These are phyloP conservation scores for Pelecanoides urinatrix DNA, from an alignment of 2,113 vertebrate genomes.

Conservation along the genomic window DNA sequence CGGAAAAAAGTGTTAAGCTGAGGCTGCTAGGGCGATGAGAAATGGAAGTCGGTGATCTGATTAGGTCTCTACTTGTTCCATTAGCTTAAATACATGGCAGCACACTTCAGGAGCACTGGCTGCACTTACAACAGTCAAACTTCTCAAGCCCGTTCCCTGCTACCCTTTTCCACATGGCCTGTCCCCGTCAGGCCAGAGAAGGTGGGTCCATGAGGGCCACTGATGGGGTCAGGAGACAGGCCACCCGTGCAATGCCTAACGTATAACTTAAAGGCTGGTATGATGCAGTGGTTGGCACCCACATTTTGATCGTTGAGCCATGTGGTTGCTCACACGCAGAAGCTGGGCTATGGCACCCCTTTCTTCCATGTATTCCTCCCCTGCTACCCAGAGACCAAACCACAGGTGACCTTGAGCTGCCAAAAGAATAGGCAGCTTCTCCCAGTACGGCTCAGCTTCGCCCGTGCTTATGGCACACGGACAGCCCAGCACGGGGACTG, in stretches of 20 bases:
- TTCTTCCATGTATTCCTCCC: not conserved
- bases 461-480: fast-evolving
- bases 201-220: not conserved
- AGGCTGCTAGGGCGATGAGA: not conserved
- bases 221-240: not conserved
- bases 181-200: not conserved
- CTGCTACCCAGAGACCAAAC: not conserved
- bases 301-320: fast-evolving
- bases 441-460: not conserved
- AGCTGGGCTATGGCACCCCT: not conserved
- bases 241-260: fast-evolving
- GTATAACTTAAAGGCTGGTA: not conserved
- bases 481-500: not conserved
- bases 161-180: not conserved
- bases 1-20: not conserved
- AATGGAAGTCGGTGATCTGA: not conserved
- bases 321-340: not conserved
- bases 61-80: not conserved
- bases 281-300: not conserved
- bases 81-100: not conserved
- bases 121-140: not conserved
- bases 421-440: not conserved
- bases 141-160: not conserved
- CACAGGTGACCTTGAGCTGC: not conserved
- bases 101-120: not conserved